A percentile compares a stretch with the other conserved stretches of the same genome.
Evolutionary conservation across 2,888 invertebrate genomes (phyloP).

Genomic region (Spialia ferax): DNA sequence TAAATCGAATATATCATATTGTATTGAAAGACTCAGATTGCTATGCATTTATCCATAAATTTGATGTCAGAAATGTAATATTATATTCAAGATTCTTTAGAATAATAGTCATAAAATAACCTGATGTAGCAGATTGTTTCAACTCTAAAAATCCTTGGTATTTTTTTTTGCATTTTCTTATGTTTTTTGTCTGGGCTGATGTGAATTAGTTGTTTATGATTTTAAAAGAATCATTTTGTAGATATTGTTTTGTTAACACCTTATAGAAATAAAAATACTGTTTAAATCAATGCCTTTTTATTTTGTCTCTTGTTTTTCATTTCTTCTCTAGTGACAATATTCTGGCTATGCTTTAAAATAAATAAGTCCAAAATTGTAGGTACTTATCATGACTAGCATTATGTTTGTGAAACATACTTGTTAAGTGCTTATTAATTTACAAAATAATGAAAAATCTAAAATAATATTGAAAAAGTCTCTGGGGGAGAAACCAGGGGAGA

Average conservation of each 20-base stretch:
- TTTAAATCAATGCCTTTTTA: slow-evolving; percentile 45
- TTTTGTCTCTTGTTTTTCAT: neutral
- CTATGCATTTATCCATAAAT: slow-evolving; percentile 36
- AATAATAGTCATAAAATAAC: neutral
- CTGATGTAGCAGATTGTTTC: neutral
- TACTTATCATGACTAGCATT: no score
- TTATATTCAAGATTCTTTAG: neutral
- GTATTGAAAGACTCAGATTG: slow-evolving; percentile 21
- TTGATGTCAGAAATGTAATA: slow-evolving; percentile 10
- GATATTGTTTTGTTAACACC: slow-evolving; percentile 72
- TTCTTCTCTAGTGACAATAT: no score
- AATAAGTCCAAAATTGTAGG: neutral
- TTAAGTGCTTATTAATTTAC: no score
- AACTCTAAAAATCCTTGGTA: neutral
- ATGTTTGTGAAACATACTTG: no score
- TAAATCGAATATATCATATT: slow-evolving; percentile 22
- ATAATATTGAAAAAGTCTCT: no score
- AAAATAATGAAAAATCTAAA: no score
- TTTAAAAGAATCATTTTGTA: slow-evolving; percentile 52
- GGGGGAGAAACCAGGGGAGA: no score
- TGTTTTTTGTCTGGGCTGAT: slow-evolving; percentile 26
- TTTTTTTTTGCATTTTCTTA: slow-evolving; percentile 26
- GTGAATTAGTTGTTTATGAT: slow-evolving; percentile 39
- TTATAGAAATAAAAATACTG: slow-evolving; percentile 69
- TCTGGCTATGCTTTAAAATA: neutral